Evolutionary conservation across 1,140 invertebrate genomes (phyloP).

Genomic region (Cyrtorhinus lividipennis): DNA sequence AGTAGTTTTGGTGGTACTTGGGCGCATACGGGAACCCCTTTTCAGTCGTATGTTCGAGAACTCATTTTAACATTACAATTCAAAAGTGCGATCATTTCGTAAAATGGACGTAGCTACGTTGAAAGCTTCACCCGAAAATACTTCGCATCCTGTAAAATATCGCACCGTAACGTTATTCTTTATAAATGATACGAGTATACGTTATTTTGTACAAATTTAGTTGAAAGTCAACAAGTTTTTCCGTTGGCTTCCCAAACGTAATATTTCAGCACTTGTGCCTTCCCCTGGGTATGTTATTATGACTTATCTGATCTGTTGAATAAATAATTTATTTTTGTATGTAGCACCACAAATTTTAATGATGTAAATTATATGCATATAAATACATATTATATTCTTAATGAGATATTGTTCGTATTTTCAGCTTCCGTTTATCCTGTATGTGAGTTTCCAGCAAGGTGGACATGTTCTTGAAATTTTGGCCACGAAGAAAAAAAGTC

Average conservation of each 20-base stretch:
- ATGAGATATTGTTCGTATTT: neutral
- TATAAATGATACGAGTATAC: neutral
- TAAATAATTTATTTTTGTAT: conserved; percentile 20
- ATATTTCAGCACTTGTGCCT: conserved; percentile 16
- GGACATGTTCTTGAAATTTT: too few relatives aligned
- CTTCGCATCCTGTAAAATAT: neutral
- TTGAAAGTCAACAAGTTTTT: neutral
- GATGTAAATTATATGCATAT: conserved; percentile 14
- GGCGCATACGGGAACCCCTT: too few relatives aligned
- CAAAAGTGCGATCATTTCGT: too few relatives aligned
- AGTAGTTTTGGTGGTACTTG: too few relatives aligned
- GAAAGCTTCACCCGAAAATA: neutral
- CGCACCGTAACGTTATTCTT: neutral
- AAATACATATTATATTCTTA: neutral
- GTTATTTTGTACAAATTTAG: neutral
- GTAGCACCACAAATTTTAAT: conserved; percentile 17
- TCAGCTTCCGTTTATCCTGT: neutral
- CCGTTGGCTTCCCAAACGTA: neutral
- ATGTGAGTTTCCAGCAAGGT: too few relatives aligned
- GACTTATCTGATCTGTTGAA: conserved; percentile 8
- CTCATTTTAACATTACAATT: too few relatives aligned
- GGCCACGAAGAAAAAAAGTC: too few relatives aligned
- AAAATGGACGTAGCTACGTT: neutral
- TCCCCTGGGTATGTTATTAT: conserved; percentile 1
- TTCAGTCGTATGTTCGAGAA: too few relatives aligned